These are phyloP conservation scores for Polyommatus icarus DNA, from an alignment of 2,888 invertebrate genomes.

Conservation along the genomic window DNA sequence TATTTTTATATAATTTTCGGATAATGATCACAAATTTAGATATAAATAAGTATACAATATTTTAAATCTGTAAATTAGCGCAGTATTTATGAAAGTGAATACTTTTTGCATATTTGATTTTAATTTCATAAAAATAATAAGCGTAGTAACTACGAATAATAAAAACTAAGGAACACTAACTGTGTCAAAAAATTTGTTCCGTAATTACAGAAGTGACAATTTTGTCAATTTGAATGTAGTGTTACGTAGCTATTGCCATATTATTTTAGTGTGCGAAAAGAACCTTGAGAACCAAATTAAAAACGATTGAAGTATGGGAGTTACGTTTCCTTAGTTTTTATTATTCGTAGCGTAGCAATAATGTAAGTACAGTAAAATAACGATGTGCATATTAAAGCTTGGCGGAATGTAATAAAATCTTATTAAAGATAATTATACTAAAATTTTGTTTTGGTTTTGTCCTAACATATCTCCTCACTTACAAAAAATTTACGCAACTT, in stretches of 20 bases:
- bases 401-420: constrained; percentile 15
- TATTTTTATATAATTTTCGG: background rate
- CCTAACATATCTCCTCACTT: background rate
- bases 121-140: background rate
- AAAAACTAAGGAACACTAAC: too few relatives aligned
- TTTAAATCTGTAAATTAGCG: background rate
- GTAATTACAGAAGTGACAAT: too few relatives aligned
- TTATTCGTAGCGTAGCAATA: background rate
- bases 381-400: constrained; percentile 28
- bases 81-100: background rate
- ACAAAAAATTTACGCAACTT: background rate
- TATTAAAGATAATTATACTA: background rate
- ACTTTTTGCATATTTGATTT: background rate
- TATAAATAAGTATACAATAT: background rate
- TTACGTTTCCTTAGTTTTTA: too few relatives aligned
- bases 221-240: too few relatives aligned
- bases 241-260: too few relatives aligned
- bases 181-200: too few relatives aligned
- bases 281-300: too few relatives aligned
- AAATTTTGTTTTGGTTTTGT: background rate
- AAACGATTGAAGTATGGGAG: too few relatives aligned
- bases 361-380: constrained; percentile 11
- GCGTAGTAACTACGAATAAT: too few relatives aligned
- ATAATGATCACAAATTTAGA: background rate
- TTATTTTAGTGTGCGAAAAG: too few relatives aligned